Conservation (phyloP, 2,113 vertebrate species). For the Brachyhypopomus gauderio region DNA sequence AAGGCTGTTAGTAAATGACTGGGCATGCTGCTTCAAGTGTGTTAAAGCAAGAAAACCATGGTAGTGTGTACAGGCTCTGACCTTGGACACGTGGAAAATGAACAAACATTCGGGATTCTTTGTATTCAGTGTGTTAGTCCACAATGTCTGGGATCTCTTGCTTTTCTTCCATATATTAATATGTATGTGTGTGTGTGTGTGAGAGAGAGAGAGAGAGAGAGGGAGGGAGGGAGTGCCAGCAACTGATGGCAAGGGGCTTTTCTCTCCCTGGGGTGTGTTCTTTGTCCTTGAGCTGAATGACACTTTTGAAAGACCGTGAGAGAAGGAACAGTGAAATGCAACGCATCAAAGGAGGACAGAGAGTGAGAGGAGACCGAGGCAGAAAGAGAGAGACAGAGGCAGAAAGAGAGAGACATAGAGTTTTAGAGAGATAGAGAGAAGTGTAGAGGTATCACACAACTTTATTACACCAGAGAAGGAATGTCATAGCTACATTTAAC, state of each 20-base stretch:
- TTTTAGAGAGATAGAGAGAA: background rate
- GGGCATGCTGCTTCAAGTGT: too few species aligned
- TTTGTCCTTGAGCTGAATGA: slow-evolving; percentile 69
- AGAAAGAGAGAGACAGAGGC: slow-evolving; percentile 49
- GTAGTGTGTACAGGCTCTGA: too few species aligned
- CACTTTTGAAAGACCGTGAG: slow-evolving; percentile 70
- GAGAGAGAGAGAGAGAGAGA: slow-evolving; percentile 19
- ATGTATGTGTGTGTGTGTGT: slow-evolving; percentile 19
- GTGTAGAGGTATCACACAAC: background rate
- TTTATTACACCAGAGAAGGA: background rate
- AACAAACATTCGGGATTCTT: too few species aligned
- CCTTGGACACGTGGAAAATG: too few species aligned
- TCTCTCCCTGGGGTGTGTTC: slow-evolving; percentile 60
- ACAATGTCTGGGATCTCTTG: too few species aligned
- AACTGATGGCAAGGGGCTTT: slow-evolving; percentile 22
- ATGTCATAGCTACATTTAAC: background rate
- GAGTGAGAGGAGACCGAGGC: slow-evolving; percentile 61
- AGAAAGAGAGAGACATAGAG: slow-evolving; percentile 4
- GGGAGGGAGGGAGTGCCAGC: background rate
- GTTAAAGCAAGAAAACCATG: too few species aligned
- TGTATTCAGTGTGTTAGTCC: too few species aligned
- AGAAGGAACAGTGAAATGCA: slow-evolving; percentile 54
- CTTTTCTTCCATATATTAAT: too few species aligned
- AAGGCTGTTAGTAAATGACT: too few species aligned
- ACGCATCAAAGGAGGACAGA: slow-evolving; percentile 67